Conservation (phyloP, 2,113 vertebrate genomes). For the Dolichallabes microphthalmus region DNA sequence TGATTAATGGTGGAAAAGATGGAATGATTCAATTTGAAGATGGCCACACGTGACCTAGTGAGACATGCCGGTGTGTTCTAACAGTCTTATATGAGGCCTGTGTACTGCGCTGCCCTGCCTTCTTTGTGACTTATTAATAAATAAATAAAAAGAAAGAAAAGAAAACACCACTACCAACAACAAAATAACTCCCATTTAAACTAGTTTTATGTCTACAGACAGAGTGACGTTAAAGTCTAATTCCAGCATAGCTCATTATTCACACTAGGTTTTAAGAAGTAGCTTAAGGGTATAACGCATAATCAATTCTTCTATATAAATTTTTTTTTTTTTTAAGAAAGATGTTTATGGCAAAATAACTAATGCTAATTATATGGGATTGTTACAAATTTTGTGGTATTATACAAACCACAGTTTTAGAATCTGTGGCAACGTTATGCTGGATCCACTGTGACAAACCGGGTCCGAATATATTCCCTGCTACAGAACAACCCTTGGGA, state of each 20-base stretch:
- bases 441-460: constrained; percentile 14
- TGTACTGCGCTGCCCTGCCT: constrained; percentile 22
- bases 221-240: not conserved
- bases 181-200: constrained; percentile 10
- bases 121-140: constrained; percentile 6
- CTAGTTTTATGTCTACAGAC: not conserved
- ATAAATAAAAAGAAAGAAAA: too few relatives aligned
- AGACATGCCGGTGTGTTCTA: not conserved
- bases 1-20: not conserved
- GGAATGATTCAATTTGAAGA: not conserved
- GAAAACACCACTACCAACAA: not conserved
- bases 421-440: constrained; percentile 12
- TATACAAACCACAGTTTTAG: not conserved
- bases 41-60: not conserved
- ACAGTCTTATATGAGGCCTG: constrained; percentile 20
- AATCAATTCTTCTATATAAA: constrained; percentile 33
- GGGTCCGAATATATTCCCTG: not conserved
- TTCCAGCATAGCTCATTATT: constrained; percentile 30
- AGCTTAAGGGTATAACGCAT: constrained; percentile 20
- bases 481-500: constrained; percentile 23
- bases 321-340: constrained; percentile 23
- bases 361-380: constrained; percentile 40
- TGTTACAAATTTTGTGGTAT: constrained; percentile 27
- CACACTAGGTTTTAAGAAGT: constrained; percentile 35
- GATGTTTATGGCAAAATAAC: constrained; percentile 42